Percentiles rank a stretch among this genome's conserved stretches.
These are phyloP conservation scores for Diabrotica balteata DNA, from an alignment of 2,888 invertebrate genomes.

Conservation along the genomic window DNA sequence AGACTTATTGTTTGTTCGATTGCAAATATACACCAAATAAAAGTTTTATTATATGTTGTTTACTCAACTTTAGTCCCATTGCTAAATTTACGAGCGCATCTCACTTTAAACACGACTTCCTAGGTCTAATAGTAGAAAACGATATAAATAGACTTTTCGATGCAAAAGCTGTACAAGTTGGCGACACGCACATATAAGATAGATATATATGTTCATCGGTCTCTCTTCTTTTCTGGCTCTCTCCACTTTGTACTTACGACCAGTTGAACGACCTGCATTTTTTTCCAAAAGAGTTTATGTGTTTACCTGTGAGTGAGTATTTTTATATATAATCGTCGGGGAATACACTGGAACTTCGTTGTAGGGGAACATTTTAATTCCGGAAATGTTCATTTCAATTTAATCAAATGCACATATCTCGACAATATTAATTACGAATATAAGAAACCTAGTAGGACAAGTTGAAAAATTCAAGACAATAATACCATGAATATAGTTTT, in stretches of 20 bases:
- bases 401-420: too few species aligned
- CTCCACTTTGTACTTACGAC: conserved; percentile 9
- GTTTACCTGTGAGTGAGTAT: neutral
- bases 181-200: conserved; percentile 10
- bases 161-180: conserved; percentile 20
- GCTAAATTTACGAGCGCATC: conserved; percentile 36
- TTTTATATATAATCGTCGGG: neutral
- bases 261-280: conserved; percentile 33
- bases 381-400: too few species aligned
- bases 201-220: neutral
- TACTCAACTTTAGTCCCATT: conserved; percentile 28
- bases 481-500: too few species aligned
- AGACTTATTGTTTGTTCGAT: conserved; percentile 3
- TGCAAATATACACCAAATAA: conserved; percentile 14
- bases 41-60: conserved; percentile 21
- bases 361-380: neutral
- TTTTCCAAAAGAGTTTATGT: conserved; percentile 17
- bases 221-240: conserved; percentile 27
- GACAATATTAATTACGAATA: too few species aligned
- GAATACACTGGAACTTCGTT: neutral
- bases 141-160: conserved; percentile 38
- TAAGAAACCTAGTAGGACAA: too few species aligned
- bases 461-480: too few species aligned
- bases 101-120: conserved; percentile 37
- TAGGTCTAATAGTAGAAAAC: conserved; percentile 41